Evolutionary conservation across 1,140 invertebrate genomes (phyloP), one percentile per base, ranked within the genome.

Genomic region (Drosophila melanogaster): DNA sequence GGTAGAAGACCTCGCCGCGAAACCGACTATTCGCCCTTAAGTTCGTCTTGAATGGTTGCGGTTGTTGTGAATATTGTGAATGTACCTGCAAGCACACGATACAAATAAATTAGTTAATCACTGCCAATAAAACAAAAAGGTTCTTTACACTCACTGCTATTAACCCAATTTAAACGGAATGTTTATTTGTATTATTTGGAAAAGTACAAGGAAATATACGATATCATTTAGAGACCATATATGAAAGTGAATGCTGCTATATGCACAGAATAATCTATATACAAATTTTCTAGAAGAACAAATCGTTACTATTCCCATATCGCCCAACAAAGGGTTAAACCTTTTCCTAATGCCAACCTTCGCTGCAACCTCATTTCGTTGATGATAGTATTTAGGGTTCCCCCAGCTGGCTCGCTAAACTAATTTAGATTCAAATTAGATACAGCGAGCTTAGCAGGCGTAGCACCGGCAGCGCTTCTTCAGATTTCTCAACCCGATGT

Each of bases 1-100:
- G 94, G 94, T 98, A 97, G 94, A 99, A 98, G 93, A 98, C 96
- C 95, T 98, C 97, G 93, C 96, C 94, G 94, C 95, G 96, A 94
- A 95, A 95, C 92, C 96, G 95, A 94, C 87, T 95, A 79, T 86
- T 81, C 75, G 87, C 75, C 57, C 65, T 92, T 55, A 83, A 66
- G 87, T 91, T 90, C 78, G 85, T 90, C 73, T 90, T 90, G 59
- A 90, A 86, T 71, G 77, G 79, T 83, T 86, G 83, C 79, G 66
- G 55, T 91, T 85, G 77, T 81, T 81, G 65, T 76, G 79, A 69
- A 69, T 71, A 94, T 94, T 96, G 95, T 94, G 94, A 94, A 93
- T 94, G 93, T 94, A 95, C 95, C 96, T 96, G 94, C 37, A 93
- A 93, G 74, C 74, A 91, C 24, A 62, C 17, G 64, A 65, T 55